phyloP scores from a whole-genome alignment of 2,113 vertebrate species.

The Gadus macrocephalus region DNA sequence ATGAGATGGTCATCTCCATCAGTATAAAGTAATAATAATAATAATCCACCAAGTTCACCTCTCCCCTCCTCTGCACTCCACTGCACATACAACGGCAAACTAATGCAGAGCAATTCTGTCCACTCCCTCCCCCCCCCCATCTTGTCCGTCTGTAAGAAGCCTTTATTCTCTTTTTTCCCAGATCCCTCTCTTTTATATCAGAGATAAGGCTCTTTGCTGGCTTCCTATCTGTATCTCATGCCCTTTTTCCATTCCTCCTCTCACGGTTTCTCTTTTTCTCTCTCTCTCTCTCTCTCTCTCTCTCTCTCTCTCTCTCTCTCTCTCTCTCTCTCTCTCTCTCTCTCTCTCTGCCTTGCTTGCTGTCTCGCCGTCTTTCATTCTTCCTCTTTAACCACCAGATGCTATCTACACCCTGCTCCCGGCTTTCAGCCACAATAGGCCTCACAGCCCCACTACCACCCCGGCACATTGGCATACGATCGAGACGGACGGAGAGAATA shows the following conservation, averaged over 20 bases:
- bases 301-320: conserved; percentile 16
- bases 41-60: too few relatives aligned
- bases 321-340: not conserved
- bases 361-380: conserved; percentile 2
- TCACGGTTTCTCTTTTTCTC: not conserved
- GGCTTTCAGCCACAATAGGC: conserved; percentile 50
- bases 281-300: not conserved
- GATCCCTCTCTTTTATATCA: conserved; percentile 13
- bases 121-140: not conserved
- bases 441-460: conserved; percentile 27
- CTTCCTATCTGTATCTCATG: conserved; percentile 30
- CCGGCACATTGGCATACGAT: conserved; percentile 30
- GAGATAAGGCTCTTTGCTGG: conserved; percentile 27
- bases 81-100: too few relatives aligned
- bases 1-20: too few relatives aligned
- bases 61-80: too few relatives aligned
- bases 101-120: not conserved
- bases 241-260: not conserved
- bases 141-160: conserved; percentile 19
- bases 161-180: conserved; percentile 11
- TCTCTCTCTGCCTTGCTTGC: conserved; percentile 7
- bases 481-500: conserved; percentile 41
- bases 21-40: too few relatives aligned
- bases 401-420: conserved; percentile 45
- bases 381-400: conserved; percentile 52